A percentile compares a stretch with the other conserved stretches of the same genome.
Evolutionary conservation across 2,888 invertebrate species (phyloP).

Genomic region (Drosophila koepferae): DNA sequence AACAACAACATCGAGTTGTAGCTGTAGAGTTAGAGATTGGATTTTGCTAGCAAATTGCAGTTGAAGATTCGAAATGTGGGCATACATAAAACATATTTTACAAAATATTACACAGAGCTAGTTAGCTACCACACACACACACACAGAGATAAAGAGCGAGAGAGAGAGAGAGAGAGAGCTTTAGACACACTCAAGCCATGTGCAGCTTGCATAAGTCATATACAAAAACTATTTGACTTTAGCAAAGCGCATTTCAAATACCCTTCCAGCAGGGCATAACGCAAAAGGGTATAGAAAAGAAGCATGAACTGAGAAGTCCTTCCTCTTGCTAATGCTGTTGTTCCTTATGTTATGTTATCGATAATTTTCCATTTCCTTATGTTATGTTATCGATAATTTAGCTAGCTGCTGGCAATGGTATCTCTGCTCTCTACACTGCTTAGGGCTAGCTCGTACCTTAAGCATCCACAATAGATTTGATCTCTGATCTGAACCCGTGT

Average conservation of each 20-base stretch:
- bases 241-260: constrained; percentile 11
- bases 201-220: constrained; percentile 28
- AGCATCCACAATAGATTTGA: background rate
- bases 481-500: background rate
- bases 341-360: too few species aligned
- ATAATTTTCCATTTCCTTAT: too few species aligned
- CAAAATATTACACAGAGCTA: constrained; percentile 71
- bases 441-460: background rate
- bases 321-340: too few species aligned
- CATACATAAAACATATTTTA: constrained; percentile 71
- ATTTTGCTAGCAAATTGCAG: constrained; percentile 32
- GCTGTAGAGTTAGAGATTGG: constrained; percentile 3
- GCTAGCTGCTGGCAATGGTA: background rate
- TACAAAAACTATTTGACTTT: constrained; percentile 24
- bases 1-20: constrained; percentile 18
- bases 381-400: background rate
- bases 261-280: constrained; percentile 5
- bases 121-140: constrained; percentile 43
- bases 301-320: too few species aligned
- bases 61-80: constrained; percentile 57
- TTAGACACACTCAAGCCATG: constrained; percentile 10
- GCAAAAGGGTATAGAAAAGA: too few species aligned
- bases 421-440: too few species aligned
- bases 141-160: background rate
- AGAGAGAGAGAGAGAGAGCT: background rate